A percentile compares a stretch with the other conserved stretches of the same genome.
Evolutionary conservation across 37 sponge, comb jelly and placozoan genomes (phyloP).

Genomic region (Diacarnus erythraeanus): DNA sequence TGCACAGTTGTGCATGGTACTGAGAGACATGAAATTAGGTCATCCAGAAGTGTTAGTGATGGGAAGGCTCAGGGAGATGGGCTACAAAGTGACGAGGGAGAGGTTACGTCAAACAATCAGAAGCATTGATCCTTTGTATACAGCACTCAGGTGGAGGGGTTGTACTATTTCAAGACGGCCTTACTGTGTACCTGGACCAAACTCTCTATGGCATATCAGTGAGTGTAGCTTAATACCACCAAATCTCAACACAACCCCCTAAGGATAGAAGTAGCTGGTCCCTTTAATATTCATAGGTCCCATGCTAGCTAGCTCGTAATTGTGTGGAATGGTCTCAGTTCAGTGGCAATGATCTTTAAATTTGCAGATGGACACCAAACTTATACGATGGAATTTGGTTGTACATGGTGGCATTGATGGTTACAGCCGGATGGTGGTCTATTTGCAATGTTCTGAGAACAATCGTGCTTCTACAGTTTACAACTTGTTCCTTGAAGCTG

Average conservation of each 20-base stretch:
- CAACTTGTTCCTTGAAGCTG: not conserved
- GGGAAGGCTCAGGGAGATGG: not conserved
- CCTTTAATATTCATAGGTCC: no score
- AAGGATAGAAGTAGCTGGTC: no score
- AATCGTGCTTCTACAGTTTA: not conserved
- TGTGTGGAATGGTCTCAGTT: no score
- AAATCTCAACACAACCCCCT: no score
- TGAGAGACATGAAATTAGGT: no score
- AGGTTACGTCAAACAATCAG: not conserved
- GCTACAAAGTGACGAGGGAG: not conserved
- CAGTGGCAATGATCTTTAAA: not conserved
- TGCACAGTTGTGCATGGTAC: no score
- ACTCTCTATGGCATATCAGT: not conserved
- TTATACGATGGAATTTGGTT: not conserved
- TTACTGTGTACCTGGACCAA: no score
- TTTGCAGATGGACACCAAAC: no score
- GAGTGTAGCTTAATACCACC: not conserved
- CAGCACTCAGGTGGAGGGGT: not conserved
- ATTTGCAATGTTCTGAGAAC: not conserved
- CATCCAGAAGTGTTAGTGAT: no score
- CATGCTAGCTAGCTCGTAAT: no score
- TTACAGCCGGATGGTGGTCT: not conserved
- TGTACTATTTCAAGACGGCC: not conserved
- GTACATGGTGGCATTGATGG: constrained; percentile 13
- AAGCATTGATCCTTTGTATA: not conserved